phyloP scores from a whole-genome alignment of 2,888 invertebrate genomes.

The Elysia crispata region DNA sequence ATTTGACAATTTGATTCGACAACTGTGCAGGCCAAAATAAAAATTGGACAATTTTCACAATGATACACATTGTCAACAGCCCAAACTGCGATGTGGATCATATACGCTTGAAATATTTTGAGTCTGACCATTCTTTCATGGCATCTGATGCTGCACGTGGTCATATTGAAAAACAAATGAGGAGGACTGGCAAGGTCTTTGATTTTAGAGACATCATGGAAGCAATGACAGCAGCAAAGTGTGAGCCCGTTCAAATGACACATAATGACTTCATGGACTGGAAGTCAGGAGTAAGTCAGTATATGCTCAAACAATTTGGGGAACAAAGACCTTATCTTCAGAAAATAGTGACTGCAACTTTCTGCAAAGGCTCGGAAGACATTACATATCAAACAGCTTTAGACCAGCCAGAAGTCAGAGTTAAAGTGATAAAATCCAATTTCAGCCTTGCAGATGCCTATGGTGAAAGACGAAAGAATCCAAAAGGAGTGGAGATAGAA shows the following conservation, averaged over 20 bases:
- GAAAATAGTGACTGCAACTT: neutral
- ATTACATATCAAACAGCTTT: neutral
- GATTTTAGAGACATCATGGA: neutral
- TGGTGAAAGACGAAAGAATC: neutral
- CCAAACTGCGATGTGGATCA: neutral
- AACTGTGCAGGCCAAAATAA: conserved; percentile 31
- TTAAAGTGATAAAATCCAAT: neutral
- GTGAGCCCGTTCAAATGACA: neutral
- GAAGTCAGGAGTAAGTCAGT: neutral
- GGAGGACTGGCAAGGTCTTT: neutral
- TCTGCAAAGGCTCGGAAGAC: conserved; percentile 2
- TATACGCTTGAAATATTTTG: neutral
- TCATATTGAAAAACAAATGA: conserved; percentile 20
- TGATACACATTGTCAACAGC: conserved; percentile 5
- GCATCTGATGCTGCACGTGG: conserved; percentile 3
- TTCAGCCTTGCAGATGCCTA: neutral
- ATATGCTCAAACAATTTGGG: neutral
- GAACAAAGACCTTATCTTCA: neutral
- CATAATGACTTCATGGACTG: neutral
- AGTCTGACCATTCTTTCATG: conserved; percentile 18
- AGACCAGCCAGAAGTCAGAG: neutral
- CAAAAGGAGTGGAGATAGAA: neutral
- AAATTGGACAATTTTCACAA: conserved; percentile 29
- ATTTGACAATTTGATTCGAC: neutral
- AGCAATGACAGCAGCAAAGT: neutral